phyloP scores from a whole-genome alignment of 64 coral and sea anemone genomes.

The Anthopleura sola region DNA sequence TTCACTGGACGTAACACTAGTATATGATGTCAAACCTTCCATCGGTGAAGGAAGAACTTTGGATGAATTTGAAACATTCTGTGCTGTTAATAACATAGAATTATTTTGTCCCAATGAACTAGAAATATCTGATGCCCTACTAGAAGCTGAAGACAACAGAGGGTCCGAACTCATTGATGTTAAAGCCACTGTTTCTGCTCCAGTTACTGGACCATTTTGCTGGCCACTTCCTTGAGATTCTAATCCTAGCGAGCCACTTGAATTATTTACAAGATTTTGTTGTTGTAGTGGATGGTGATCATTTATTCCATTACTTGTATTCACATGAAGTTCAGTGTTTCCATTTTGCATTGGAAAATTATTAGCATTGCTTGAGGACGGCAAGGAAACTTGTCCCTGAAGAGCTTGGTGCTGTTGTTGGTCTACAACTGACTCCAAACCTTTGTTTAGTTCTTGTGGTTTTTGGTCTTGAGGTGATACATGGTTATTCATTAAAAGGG shows the following conservation, averaged over 20 bases:
- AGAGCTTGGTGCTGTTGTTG: neutral
- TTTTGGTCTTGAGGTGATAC: neutral
- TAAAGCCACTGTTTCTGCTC: neutral
- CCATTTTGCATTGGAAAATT: neutral
- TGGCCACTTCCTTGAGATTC: neutral
- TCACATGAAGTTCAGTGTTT: neutral
- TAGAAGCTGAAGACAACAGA: neutral
- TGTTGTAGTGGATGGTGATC: neutral
- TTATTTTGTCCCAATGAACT: slow-evolving; percentile 7
- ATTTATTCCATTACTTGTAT: neutral
- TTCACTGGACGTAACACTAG: neutral
- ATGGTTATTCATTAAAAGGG: slow-evolving; percentile 19
- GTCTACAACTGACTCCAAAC: neutral
- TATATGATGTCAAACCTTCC: neutral
- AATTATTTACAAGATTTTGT: slow-evolving; percentile 8
- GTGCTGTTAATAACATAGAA: slow-evolving; percentile 12
- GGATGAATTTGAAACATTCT: slow-evolving; percentile 6
- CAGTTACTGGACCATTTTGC: neutral
- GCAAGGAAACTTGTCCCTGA: neutral
- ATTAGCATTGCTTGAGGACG: neutral
- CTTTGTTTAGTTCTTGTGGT: neutral
- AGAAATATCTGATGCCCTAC: slow-evolving; percentile 2
- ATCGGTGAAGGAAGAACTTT: neutral
- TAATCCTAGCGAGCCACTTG: neutral
- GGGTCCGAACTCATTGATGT: slow-evolving; percentile 13